These are phyloP conservation scores for Pocillopora grandis DNA, from an alignment of 92 coral and sea anemone genomes.

Conservation along the genomic window DNA sequence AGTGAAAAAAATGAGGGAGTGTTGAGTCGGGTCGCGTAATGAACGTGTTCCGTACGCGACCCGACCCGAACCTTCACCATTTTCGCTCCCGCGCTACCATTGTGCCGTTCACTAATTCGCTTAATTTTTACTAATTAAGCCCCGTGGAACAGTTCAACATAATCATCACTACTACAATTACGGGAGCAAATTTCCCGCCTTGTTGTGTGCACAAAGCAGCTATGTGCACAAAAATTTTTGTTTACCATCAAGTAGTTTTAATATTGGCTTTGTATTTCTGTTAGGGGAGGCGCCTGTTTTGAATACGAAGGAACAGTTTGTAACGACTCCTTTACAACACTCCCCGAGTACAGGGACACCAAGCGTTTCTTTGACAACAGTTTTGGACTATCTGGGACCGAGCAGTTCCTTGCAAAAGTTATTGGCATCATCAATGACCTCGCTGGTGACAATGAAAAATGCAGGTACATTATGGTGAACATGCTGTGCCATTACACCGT, in stretches of 20 bases:
- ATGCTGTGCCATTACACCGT: conserved; percentile 87
- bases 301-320: conserved; percentile 65
- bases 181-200: too few relatives aligned
- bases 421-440: conserved; percentile 20
- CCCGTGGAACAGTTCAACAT: too few relatives aligned
- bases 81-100: too few relatives aligned
- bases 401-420: conserved; percentile 37
- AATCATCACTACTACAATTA: too few relatives aligned
- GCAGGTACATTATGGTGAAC: conserved; percentile 57
- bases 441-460: conserved; percentile 25
- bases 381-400: conserved; percentile 73
- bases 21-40: too few relatives aligned
- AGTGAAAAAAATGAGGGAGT: too few relatives aligned
- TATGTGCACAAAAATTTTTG: neutral
- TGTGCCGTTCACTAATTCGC: too few relatives aligned
- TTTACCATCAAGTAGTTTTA: neutral
- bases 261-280: neutral
- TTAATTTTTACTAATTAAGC: too few relatives aligned
- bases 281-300: conserved; percentile 76
- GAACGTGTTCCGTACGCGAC: too few relatives aligned
- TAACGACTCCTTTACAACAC: conserved; percentile 49
- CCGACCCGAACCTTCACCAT: too few relatives aligned
- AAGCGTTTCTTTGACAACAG: conserved; percentile 87
- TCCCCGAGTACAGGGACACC: conserved; percentile 51
- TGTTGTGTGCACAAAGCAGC: too few relatives aligned